Conservation (phyloP, 2,113 vertebrate species). For the Ophiodon elongatus region DNA sequence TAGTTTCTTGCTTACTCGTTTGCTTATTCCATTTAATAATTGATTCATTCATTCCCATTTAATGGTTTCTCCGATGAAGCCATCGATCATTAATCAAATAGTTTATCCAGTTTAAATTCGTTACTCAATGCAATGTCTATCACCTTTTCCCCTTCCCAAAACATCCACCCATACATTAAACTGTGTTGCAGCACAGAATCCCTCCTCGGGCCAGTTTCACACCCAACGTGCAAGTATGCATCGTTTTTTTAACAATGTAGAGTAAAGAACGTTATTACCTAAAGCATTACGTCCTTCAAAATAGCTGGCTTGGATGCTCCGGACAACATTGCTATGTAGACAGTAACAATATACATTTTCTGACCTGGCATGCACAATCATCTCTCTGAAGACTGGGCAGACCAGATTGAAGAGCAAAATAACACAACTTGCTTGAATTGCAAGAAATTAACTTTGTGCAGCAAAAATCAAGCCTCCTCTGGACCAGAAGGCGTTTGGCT, state of each 20-base stretch:
- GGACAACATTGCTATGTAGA: not conserved
- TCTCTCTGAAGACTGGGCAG: not conserved
- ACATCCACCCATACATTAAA: not conserved
- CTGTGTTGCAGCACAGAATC: not conserved
- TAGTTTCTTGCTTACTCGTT: not conserved
- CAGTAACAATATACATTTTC: not conserved
- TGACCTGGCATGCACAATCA: not conserved
- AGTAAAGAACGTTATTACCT: not conserved
- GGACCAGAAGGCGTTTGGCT: not conserved
- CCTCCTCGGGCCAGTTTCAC: constrained; percentile 9
- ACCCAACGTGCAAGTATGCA: not conserved
- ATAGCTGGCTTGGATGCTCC: not conserved
- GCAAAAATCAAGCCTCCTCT: not conserved
- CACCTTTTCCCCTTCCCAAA: not conserved
- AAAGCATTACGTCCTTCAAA: not conserved
- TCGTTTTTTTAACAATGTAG: not conserved
- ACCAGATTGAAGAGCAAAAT: not conserved
- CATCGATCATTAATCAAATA: not conserved
- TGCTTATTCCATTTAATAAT: not conserved
- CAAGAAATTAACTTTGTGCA: no score
- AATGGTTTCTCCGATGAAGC: not conserved
- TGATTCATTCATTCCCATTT: not conserved
- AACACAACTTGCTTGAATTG: not conserved
- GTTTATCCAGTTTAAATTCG: not conserved
- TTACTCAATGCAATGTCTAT: not conserved